Evolutionary conservation across 2,113 vertebrate genomes (phyloP).

Genomic region (Phalacrocorax pelagicus): DNA sequence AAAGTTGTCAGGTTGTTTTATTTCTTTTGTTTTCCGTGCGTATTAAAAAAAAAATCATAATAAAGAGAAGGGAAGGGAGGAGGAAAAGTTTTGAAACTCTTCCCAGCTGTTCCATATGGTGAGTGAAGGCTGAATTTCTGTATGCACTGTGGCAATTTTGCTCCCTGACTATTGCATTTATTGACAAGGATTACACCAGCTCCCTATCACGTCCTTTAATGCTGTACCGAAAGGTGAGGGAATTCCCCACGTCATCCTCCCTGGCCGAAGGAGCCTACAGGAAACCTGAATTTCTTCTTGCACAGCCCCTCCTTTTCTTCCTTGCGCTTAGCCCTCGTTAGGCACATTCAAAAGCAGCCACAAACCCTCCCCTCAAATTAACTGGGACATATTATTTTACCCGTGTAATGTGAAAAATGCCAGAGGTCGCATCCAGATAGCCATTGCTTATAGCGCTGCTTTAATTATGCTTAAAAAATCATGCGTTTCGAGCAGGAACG

Average conservation of each 20-base stretch:
- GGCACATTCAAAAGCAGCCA: background rate
- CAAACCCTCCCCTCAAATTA: conserved; percentile 14
- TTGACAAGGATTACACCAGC: conserved; percentile 14
- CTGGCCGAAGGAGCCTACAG: background rate
- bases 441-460: background rate
- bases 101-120: conserved; percentile 60
- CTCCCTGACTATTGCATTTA: background rate
- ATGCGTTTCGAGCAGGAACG: background rate
- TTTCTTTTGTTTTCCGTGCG: conserved; percentile 51
- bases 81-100: conserved; percentile 73
- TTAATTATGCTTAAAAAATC: background rate
- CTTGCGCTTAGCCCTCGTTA: background rate
- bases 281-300: conserved; percentile 26
- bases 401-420: background rate
- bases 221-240: conserved; percentile 19
- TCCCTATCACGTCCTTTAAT: background rate
- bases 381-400: background rate
- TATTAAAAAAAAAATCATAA: background rate
- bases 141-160: conserved; percentile 3
- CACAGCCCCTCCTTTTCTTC: background rate
- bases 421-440: background rate
- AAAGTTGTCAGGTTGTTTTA: conserved; percentile 78
- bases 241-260: conserved; percentile 14
- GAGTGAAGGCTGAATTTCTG: conserved; percentile 45
- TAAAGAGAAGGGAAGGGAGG: background rate